Evolutionary conservation across 2,888 invertebrate genomes (phyloP), one percentile per base, ranked within the genome.

Genomic region (Bombylius discolor): DNA sequence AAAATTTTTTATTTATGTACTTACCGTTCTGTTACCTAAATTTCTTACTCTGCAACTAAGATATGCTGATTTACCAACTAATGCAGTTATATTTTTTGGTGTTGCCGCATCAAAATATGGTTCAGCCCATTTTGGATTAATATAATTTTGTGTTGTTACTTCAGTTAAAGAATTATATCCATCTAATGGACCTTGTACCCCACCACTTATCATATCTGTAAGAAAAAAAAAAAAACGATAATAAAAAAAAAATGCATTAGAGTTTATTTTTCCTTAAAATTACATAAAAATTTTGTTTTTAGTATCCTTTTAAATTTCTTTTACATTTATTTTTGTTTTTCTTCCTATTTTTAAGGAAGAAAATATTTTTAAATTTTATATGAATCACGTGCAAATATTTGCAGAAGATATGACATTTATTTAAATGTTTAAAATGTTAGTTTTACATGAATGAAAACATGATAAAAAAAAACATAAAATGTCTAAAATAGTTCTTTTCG

Each of bases 91-190:
- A 77, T 88, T 87, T 59, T 83, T 78, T 49, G 87, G 85, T 53
- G 86, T 85, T 64, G 81, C 79, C 56, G 81, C 79, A 77, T 87
- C 87, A 74, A 87, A 87, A 64, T 84, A 82, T 9, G 87, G 87
- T 67, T 83, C 79, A 62, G 72, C 67, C 73, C 73, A 73, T 63
- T 70, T 71, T 50, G 72, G 71, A 63, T 68, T 70, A 39, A 67
- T 67, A 56, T 72, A 72, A 57, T 66, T 67, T 59, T 70, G 67
- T 56, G 70, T 69, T 55, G 66, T 65, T 48, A 49, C 56, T 52
- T 61, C 62, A 12, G 67, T 66, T 57, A 73, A 65, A 60, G 72
- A 69, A 61, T 71, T 73, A 62, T 67, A 73, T 48, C 69, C 67
- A 61, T 73, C 69, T 36, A 70, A 66, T 60, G 73, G 71, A 58